Conservation (phyloP, 30 jellyfish, hydroid and myxozoan genomes). For the Turritopsis rubra region DNA sequence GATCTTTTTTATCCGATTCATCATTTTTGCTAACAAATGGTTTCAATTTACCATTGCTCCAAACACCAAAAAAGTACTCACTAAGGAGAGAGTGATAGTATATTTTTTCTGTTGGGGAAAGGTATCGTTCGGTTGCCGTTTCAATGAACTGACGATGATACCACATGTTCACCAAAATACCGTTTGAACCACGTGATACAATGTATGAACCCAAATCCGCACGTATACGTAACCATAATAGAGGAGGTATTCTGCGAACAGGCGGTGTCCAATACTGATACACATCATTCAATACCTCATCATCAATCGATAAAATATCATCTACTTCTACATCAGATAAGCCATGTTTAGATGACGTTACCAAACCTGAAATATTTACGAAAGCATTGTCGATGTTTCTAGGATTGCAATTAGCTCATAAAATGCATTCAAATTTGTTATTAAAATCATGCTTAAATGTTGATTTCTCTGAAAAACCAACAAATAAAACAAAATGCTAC, state of each 20-base stretch:
- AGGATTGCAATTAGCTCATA: too few relatives aligned
- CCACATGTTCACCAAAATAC: conserved; percentile 65
- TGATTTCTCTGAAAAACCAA: background rate
- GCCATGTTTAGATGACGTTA: conserved; percentile 75
- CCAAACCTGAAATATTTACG: conserved; percentile 27
- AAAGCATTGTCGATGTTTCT: background rate
- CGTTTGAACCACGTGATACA: conserved; percentile 71
- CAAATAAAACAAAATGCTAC: background rate
- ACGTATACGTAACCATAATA: conserved; percentile 68
- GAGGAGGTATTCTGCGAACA: conserved; percentile 70
- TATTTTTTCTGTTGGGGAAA: conserved; percentile 24
- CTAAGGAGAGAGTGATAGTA: conserved; percentile 38
- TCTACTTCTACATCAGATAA: conserved; percentile 76
- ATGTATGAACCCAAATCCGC: conserved; percentile 76
- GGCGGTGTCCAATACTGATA: conserved; percentile 97
- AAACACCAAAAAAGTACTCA: conserved; percentile 61
- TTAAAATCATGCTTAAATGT: too few relatives aligned
- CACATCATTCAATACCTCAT: conserved; percentile 78
- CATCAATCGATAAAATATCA: conserved; percentile 76
- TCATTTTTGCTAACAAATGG: conserved; percentile 63
- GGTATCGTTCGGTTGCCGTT: conserved; percentile 68
- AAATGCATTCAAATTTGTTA: too few relatives aligned
- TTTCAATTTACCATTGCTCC: conserved; percentile 59
- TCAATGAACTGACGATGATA: conserved; percentile 82
- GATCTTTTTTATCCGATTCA: conserved; percentile 41